Base-by-base conservation (phyloP, 2,888 invertebrate genomes). In the Loripinus fragilis region DNA sequence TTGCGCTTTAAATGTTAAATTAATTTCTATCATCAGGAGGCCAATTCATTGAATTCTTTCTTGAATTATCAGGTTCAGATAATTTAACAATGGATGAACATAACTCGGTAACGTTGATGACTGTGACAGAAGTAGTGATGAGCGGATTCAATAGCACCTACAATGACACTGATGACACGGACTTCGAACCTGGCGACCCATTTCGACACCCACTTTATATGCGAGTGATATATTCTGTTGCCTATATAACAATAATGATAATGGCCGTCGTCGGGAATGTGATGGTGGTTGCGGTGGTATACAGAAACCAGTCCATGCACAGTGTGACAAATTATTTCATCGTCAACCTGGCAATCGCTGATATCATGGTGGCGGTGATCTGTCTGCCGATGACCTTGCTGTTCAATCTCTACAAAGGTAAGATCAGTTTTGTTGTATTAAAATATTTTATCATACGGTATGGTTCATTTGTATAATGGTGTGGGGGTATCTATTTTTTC, bases 211-310 rank as follows among this genome's bases (percentile, higher is more conserved):
- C 90, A 2, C 25, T 88, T 5, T 85, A 88, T 72, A 86, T 90
- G 86, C 85, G 89, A n/a, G 79, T 87, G 17, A 78, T 91, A 33
- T 91, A 89, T 74, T 88, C 90, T 17, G n/a, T 93, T n/a, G 93
- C 91, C 28, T 93, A 93, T 83, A 81, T 87, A 12, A 72, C 89
- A 28, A 92, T 93, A 10, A 93, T 93, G 83, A 71, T 92, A 1
- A 80, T 91, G 23, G 93, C 93, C 15, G 83, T 93, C 5, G 78
- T 92, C 20, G 93, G 93, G 10, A 93, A 93, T 74, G 83, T 89
- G 33, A 91, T 93, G 86, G 93, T 93, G 12, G 90, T 93, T 12
- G 86, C 89, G 7, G 92, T 93, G 0, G 93, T 93, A 10, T 78
- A 86, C 50, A 85, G 90, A 42, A 91, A 91, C 7, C 90, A 91